Conservation (phyloP, 2,888 invertebrate genomes). For the Phaedon cochleariae region DNA sequence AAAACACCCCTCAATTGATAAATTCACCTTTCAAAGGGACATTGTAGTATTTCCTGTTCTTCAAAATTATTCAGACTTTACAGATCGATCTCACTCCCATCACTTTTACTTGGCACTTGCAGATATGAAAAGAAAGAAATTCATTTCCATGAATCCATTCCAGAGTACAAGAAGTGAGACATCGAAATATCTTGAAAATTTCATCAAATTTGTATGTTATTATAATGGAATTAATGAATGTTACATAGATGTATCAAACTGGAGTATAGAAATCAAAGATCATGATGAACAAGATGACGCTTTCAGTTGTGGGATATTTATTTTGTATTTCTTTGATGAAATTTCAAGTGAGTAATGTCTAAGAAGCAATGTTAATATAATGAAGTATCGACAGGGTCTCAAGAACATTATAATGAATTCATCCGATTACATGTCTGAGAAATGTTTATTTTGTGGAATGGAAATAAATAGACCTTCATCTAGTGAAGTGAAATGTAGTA, state of each 20-base stretch:
- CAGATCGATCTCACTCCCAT: not conserved
- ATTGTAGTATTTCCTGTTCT: constrained; percentile 2
- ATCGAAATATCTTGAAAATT: constrained; percentile 8
- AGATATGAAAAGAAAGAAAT: constrained; percentile 4
- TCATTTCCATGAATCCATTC: constrained; percentile 13
- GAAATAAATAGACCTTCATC: not conserved
- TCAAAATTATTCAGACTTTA: not conserved
- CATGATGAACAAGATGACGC: constrained; percentile 5
- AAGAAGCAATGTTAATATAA: constrained; percentile 4
- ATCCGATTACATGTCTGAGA: not conserved
- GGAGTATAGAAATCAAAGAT: constrained; percentile 1
- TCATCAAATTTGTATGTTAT: not conserved
- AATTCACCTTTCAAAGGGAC: not conserved
- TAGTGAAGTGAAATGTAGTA: not conserved
- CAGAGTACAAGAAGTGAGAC: constrained; percentile 5
- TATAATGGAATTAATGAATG: not conserved
- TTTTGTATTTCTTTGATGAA: constrained; percentile 12
- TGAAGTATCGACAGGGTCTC: not conserved
- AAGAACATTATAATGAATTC: not conserved
- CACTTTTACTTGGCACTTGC: constrained; percentile 20
- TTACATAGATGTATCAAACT: not conserved
- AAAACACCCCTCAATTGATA: not conserved
- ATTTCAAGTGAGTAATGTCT: constrained; percentile 1
- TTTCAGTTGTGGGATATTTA: constrained; percentile 6
- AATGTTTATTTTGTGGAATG: constrained; percentile 10